Conservation (phyloP, 2,113 vertebrate genomes). For the Fukomys damarensis region DNA sequence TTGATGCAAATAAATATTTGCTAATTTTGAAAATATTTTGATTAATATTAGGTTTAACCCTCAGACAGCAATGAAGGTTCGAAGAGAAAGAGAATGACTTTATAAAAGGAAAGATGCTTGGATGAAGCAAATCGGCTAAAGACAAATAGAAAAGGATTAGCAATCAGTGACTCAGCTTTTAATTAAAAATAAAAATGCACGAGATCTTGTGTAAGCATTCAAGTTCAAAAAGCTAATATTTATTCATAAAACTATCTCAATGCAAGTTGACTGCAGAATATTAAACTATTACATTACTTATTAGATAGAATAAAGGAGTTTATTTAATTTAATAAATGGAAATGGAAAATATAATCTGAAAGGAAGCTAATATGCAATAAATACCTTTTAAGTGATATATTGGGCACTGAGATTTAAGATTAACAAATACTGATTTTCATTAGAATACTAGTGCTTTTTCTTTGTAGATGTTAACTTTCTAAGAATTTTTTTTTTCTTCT, state of each 20-base stretch:
- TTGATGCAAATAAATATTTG: conserved; percentile 46
- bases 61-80: neutral
- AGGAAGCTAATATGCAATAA: neutral
- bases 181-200: conserved; percentile 84
- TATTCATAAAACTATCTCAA: conserved; percentile 72
- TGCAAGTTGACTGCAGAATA: conserved; percentile 68
- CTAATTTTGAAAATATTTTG: neutral
- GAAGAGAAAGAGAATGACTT: neutral
- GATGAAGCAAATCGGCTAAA: conserved; percentile 49
- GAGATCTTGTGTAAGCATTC: conserved; percentile 67
- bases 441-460: neutral
- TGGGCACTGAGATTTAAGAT: neutral
- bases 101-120: conserved; percentile 40
- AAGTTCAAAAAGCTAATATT: conserved; percentile 79
- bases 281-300: conserved; percentile 72
- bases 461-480: neutral
- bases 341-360: conserved; percentile 35
- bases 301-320: conserved; percentile 64
- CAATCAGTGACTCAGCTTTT: conserved; percentile 67
- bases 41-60: conserved; percentile 16
- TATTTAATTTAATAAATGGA: conserved; percentile 68
- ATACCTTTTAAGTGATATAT: neutral
- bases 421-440: conserved; percentile 14
- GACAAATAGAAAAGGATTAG: conserved; percentile 65
- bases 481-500: neutral